These are phyloP conservation scores for Cyphomyrus discorhynchus DNA, from an alignment of 2,113 vertebrate species.

Conservation along the genomic window DNA sequence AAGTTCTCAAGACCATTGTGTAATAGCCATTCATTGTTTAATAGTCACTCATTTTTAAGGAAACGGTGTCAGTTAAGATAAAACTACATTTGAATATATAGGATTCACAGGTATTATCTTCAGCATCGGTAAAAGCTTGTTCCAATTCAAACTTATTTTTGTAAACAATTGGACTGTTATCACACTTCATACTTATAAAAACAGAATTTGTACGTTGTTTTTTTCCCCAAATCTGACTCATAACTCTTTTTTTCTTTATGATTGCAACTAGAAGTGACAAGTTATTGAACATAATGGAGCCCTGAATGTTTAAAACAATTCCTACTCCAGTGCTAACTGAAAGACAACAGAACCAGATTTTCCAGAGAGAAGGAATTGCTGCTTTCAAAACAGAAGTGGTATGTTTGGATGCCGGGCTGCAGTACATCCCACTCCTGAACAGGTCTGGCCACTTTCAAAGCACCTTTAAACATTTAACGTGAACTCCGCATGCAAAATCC, in stretches of 20 bases:
- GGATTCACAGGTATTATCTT: neutral
- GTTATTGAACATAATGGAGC: neutral
- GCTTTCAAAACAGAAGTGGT: neutral
- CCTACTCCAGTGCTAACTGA: neutral
- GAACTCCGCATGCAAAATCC: neutral
- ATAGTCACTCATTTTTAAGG: neutral
- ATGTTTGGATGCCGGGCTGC: neutral
- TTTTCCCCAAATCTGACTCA: neutral
- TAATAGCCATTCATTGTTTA: neutral
- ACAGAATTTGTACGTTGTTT: neutral
- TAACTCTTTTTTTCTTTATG: neutral
- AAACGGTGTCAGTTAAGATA: neutral
- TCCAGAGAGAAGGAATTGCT: neutral
- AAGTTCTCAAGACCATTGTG: neutral
- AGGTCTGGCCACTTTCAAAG: neutral
- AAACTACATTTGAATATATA: neutral
- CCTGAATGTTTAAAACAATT: neutral
- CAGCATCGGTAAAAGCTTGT: neutral
- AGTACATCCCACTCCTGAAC: neutral
- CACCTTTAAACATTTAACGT: neutral
- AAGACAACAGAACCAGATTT: neutral
- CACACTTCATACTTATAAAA: neutral
- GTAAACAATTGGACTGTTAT: neutral
- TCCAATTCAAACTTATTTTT: neutral
- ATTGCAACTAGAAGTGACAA: neutral